phyloP scores from a whole-genome alignment of 1,140 invertebrate genomes.

The Psix sp. region DNA sequence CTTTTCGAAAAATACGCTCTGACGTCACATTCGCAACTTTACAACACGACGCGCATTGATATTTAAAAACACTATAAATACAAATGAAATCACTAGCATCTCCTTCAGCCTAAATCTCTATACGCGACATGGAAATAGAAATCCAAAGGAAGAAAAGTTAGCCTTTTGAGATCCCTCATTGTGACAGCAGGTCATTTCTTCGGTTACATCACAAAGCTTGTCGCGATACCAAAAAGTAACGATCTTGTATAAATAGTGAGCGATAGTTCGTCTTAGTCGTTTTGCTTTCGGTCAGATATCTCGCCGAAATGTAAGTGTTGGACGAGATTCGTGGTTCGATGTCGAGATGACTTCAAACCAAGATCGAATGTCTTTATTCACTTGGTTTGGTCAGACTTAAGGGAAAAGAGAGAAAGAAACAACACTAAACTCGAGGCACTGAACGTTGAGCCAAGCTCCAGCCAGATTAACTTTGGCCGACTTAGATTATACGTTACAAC shows the following conservation, averaged over 20 bases:
- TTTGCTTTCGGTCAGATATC: too few relatives aligned
- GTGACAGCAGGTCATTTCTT: slow-evolving; percentile 18
- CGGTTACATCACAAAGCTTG: slow-evolving; percentile 9
- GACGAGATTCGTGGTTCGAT: too few relatives aligned
- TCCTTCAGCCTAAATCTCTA: slow-evolving; percentile 41
- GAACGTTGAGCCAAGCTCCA: slow-evolving; percentile 65
- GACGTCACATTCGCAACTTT: slow-evolving; percentile 43
- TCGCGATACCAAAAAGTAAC: slow-evolving; percentile 17
- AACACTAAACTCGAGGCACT: slow-evolving; percentile 69
- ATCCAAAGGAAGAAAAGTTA: slow-evolving; percentile 55
- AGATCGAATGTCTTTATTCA: slow-evolving; percentile 51
- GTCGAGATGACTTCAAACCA: slow-evolving; percentile 58
- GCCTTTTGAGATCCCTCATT: slow-evolving; percentile 62
- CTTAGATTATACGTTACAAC: slow-evolving; percentile 75
- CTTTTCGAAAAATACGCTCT: slow-evolving; percentile 59
- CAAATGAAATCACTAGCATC: slow-evolving; percentile 65
- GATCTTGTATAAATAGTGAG: slow-evolving; percentile 61
- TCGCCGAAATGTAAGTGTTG: too few relatives aligned
- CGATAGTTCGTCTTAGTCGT: too few relatives aligned
- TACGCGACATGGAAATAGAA: slow-evolving; percentile 35
- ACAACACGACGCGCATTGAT: slow-evolving; percentile 62
- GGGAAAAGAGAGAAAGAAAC: slow-evolving; percentile 14
- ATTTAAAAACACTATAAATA: slow-evolving; percentile 68
- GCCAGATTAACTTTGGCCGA: slow-evolving; percentile 58
- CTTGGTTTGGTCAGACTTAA: slow-evolving; percentile 46